Conservation (phyloP, 2,888 invertebrate genomes). For the Cephalotes varians region DNA sequence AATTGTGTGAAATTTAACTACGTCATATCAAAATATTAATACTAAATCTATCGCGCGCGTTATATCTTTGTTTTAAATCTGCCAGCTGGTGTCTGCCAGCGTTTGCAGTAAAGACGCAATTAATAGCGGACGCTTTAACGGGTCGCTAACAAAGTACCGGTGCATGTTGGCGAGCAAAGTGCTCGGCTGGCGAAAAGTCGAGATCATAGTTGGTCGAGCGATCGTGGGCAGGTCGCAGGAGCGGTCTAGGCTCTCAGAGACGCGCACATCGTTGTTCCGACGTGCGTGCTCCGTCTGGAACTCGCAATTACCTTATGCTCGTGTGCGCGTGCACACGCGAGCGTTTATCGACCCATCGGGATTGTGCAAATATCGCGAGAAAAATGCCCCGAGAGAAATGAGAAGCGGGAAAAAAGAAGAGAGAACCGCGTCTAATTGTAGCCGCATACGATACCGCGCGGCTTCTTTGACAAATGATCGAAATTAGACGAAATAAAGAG, state of each 20-base stretch:
- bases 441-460: constrained; percentile 13
- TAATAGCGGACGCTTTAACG: constrained; percentile 58
- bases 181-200: constrained; percentile 54
- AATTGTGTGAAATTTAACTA: not conserved
- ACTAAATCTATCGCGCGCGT: not conserved
- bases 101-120: constrained; percentile 64
- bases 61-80: constrained; percentile 6
- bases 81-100: constrained; percentile 43
- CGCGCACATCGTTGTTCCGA: constrained; percentile 6
- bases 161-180: constrained; percentile 46
- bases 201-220: constrained; percentile 40
- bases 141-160: constrained; percentile 59
- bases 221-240: constrained; percentile 39
- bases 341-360: constrained; percentile 41
- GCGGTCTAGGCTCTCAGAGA: constrained; percentile 3
- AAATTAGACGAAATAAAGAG: constrained; percentile 14
- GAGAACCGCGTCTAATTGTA: constrained; percentile 27
- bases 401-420: not conserved
- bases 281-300: constrained; percentile 29
- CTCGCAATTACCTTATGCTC: constrained; percentile 36
- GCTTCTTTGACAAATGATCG: constrained; percentile 29
- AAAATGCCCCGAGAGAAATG: not conserved
- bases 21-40: not conserved
- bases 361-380: constrained; percentile 32
- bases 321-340: constrained; percentile 37